Evolutionary conservation across 2,797 vertebrate genomes (phyloP), one percentile per base, ranked within the genome.

Genomic region (Thunnus albacares): DNA sequence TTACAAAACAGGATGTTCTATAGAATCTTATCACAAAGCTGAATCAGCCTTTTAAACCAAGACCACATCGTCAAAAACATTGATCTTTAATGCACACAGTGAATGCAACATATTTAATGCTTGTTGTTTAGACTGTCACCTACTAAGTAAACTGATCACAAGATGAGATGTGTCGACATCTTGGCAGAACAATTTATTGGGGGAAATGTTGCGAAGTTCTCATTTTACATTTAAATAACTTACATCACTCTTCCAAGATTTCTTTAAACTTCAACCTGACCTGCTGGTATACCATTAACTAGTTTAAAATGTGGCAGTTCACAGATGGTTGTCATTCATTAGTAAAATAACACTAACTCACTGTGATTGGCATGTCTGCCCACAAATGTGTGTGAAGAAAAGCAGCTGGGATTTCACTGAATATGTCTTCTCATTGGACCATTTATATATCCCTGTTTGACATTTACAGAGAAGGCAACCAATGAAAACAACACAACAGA

Each of bases 401-500:
- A 30, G 62, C 47, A 55, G 63, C 33, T 13, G 26, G 20, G 69
- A 58, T 70, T 64, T 20, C 59, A 70, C 9, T 7, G 17, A 75
- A 43, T 43, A 67, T 63, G 38, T 69, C 64, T 80, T 80, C 79
- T 82, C 75, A 78, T 71, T 60, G 0, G 5, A 30, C 4, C 81
- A 66, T 68, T 69, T 43, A 18, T 43, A 18, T 83, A 5, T 86
- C 26, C 3, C 3, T 71, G 26, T 87, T 49, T 86, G 47, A 24
- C 24, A 56, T 92, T 93, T 94, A 3, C 61, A 99, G 98, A 99
- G 92, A 99, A 99, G 86, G 97, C 97, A 43, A 99, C 98, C 52
- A 97, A 96, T 96, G 98, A 99, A 91, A 97, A 93, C 69, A 99
- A 97, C 92, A 99, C 98, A 62, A 84, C 93, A 20, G 98, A 99